Evolutionary conservation across 2,797 vertebrate genomes (phyloP).

Genomic region (Morelia viridis): DNA sequence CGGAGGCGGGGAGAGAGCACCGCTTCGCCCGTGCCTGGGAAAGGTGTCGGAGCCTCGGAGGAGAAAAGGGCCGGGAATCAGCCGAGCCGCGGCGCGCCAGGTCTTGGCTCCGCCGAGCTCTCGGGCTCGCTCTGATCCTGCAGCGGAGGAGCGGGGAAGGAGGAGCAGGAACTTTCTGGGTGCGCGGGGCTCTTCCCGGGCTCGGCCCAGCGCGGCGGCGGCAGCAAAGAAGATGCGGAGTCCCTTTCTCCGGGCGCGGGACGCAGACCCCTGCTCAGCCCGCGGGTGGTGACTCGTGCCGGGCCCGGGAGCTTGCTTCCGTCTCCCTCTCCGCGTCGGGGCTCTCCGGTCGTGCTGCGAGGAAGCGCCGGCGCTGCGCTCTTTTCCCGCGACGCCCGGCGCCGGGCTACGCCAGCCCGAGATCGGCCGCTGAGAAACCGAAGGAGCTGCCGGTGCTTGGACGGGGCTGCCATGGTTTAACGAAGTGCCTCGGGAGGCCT

Average conservation of each 20-base stretch:
- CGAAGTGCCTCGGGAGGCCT: background rate
- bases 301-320: background rate
- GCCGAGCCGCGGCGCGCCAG: too few species aligned
- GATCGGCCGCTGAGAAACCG: background rate
- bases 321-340: too few species aligned
- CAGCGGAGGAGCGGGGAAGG: background rate
- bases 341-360: background rate
- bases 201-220: background rate
- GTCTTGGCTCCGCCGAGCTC: background rate
- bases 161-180: constrained; percentile 10
- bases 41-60: constrained; percentile 24
- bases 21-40: constrained; percentile 1
- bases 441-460: background rate
- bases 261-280: background rate
- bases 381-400: background rate
- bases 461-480: background rate
- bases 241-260: background rate
- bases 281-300: background rate
- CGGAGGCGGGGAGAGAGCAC: background rate
- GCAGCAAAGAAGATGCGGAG: background rate
- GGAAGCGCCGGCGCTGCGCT: background rate
- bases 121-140: background rate
- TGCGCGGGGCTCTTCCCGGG: background rate
- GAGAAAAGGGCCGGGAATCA: constrained; percentile 17
- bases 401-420: background rate